phyloP scores from a whole-genome alignment of 2,888 invertebrate genomes.

The Pterostichus madidus region DNA sequence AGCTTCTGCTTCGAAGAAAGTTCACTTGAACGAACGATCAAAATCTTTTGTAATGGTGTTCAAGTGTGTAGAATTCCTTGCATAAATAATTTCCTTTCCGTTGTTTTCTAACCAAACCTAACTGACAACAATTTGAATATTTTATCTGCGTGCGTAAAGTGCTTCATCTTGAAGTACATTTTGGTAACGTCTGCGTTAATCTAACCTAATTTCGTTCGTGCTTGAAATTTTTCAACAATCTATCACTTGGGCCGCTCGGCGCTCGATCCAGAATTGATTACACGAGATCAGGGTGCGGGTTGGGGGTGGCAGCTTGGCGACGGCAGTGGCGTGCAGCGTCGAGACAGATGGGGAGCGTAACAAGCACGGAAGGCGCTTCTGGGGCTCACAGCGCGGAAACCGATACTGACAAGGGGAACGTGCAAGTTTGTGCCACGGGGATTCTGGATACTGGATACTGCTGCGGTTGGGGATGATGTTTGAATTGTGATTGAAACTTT shows the following conservation, averaged over 20 bases:
- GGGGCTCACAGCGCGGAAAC: constrained; percentile 17
- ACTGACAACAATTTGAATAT: constrained; percentile 38
- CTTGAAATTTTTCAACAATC: constrained; percentile 61
- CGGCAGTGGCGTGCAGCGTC: constrained; percentile 29
- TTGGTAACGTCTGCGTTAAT: constrained; percentile 57
- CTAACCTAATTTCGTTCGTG: constrained; percentile 54
- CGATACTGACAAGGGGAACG: constrained; percentile 30
- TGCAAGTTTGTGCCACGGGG: constrained; percentile 3
- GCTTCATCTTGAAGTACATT: constrained; percentile 46
- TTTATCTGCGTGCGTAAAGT: constrained; percentile 42
- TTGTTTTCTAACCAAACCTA: constrained; percentile 21
- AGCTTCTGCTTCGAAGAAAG: no score
- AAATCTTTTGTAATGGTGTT: not conserved
- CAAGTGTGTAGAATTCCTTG: not conserved
- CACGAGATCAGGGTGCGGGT: constrained; percentile 41
- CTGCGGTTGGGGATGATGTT: no score
- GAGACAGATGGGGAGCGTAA: constrained; percentile 42
- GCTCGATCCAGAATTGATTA: constrained; percentile 62
- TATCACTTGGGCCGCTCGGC: constrained; percentile 50
- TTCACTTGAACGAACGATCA: no score
- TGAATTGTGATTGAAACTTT: no score
- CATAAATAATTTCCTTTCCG: constrained; percentile 23
- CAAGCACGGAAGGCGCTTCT: constrained; percentile 18
- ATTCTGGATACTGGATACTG: not conserved
- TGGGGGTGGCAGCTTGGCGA: constrained; percentile 3